Conservation (phyloP, 2,113 vertebrate species). For the Stigmatopora nigra region DNA sequence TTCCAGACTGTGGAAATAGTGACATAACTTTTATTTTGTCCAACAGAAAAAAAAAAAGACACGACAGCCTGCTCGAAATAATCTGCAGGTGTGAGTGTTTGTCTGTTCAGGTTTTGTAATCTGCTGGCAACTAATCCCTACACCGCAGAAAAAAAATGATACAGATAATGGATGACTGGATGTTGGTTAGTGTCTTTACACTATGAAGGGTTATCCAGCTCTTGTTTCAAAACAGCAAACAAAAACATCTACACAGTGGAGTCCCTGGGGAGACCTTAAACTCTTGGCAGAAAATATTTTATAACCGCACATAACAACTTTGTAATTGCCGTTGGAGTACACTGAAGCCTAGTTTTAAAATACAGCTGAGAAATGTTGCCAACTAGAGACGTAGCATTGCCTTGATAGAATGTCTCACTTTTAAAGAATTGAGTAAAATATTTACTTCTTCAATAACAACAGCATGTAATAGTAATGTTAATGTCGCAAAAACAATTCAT, state of each 20-base stretch:
- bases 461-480: background rate
- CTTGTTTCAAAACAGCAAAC: conserved; percentile 14
- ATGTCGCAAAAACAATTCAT: too few relatives aligned
- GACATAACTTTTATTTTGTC: too few relatives aligned
- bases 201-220: conserved; percentile 1
- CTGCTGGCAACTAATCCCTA: too few relatives aligned
- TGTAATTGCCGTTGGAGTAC: conserved; percentile 38
- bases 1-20: too few relatives aligned
- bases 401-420: conserved; percentile 6
- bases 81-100: too few relatives aligned
- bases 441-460: conserved; percentile 1
- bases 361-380: conserved; percentile 27
- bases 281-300: conserved; percentile 19
- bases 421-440: background rate
- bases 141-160: too few relatives aligned
- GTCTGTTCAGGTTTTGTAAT: too few relatives aligned
- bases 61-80: too few relatives aligned
- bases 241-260: conserved; percentile 15
- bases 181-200: conserved; percentile 2
- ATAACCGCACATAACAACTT: conserved; percentile 29
- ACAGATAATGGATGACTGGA: background rate
- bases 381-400: background rate
- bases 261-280: conserved; percentile 17
- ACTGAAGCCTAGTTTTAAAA: conserved; percentile 40
- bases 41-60: too few relatives aligned